Evolutionary conservation across 2,888 invertebrate species (phyloP).

Genomic region (Stictocephala bisonia): DNA sequence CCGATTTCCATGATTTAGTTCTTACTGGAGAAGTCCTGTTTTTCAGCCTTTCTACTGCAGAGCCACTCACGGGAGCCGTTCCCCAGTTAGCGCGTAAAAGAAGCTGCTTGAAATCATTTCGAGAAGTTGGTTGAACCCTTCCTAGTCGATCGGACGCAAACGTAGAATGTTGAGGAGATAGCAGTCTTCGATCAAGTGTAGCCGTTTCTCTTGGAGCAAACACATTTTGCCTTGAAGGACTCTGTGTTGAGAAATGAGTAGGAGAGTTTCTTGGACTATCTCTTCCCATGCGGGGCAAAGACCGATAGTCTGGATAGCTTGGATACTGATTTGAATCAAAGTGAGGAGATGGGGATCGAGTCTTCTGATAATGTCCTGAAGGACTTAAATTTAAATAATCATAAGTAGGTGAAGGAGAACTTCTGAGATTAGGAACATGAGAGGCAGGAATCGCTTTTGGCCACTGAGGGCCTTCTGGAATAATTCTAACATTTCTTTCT

Average conservation of each 20-base stretch:
- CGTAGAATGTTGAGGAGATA: slow-evolving; percentile 49
- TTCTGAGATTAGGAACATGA: slow-evolving; percentile 37
- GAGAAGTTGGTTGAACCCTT: slow-evolving; percentile 75
- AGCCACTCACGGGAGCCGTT: slow-evolving; percentile 72
- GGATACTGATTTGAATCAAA: slow-evolving; percentile 44
- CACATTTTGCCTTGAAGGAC: slow-evolving; percentile 20
- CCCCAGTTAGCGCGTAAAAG: slow-evolving; percentile 78
- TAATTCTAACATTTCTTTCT: slow-evolving; percentile 22
- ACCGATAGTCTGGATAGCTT: slow-evolving; percentile 42
- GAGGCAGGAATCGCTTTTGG: slow-evolving; percentile 54
- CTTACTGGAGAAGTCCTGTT: slow-evolving; percentile 50
- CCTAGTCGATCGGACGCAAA: slow-evolving; percentile 54
- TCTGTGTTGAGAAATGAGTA: slow-evolving; percentile 35
- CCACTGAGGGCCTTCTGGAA: slow-evolving; percentile 49
- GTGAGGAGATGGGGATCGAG: slow-evolving; percentile 42
- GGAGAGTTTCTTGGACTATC: slow-evolving; percentile 52
- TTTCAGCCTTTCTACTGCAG: slow-evolving; percentile 74
- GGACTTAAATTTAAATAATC: slow-evolving; percentile 42
- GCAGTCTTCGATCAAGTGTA: slow-evolving; percentile 38
- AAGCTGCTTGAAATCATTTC: slow-evolving; percentile 86
- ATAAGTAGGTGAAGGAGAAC: slow-evolving; percentile 30
- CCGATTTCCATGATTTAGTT: slow-evolving; percentile 68
- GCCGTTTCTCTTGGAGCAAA: slow-evolving; percentile 43
- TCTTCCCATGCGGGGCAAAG: slow-evolving; percentile 52
- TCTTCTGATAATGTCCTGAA: slow-evolving; percentile 45